phyloP scores from a whole-genome alignment of 2,797 vertebrate genomes.

The Myotis daubentonii region DNA sequence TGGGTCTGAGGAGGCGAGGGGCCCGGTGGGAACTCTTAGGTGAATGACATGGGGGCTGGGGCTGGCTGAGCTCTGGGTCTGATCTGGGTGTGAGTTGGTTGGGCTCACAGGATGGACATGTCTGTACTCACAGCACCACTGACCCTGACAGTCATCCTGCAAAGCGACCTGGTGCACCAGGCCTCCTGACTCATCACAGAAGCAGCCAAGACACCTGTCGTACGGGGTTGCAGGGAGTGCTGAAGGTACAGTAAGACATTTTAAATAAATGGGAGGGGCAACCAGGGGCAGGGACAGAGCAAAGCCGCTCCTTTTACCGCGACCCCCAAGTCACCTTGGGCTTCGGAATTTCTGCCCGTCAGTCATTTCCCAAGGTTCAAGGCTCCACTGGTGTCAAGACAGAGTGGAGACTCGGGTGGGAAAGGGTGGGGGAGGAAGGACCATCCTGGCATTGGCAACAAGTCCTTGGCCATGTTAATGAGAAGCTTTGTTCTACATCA shows the following conservation, averaged over 20 bases:
- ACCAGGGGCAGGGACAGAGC: not conserved
- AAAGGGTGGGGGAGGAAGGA: rapidly evolving
- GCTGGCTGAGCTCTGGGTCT: not conserved
- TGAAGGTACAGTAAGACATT: not conserved
- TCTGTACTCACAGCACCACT: not conserved
- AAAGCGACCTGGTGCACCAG: not conserved
- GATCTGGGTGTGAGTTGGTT: not conserved
- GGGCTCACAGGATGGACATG: not conserved
- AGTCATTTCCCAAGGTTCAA: conserved; percentile 19
- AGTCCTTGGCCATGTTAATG: conserved; percentile 77
- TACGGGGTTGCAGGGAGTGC: not conserved
- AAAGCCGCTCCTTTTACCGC: not conserved
- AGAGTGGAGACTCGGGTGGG: not conserved
- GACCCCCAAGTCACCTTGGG: not conserved
- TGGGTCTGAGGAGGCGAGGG: not conserved
- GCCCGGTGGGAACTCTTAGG: not conserved
- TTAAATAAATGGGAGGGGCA: not conserved
- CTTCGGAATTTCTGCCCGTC: not conserved
- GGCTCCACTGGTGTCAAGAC: not conserved
- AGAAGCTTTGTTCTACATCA: conserved; percentile 84
- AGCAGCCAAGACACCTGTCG: not conserved
- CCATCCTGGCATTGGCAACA: not conserved
- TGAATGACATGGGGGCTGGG: no score
- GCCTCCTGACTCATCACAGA: not conserved
- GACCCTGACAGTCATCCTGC: not conserved